Conservation (phyloP, 2,888 invertebrate species). For the Leptogaster cylindrica region DNA sequence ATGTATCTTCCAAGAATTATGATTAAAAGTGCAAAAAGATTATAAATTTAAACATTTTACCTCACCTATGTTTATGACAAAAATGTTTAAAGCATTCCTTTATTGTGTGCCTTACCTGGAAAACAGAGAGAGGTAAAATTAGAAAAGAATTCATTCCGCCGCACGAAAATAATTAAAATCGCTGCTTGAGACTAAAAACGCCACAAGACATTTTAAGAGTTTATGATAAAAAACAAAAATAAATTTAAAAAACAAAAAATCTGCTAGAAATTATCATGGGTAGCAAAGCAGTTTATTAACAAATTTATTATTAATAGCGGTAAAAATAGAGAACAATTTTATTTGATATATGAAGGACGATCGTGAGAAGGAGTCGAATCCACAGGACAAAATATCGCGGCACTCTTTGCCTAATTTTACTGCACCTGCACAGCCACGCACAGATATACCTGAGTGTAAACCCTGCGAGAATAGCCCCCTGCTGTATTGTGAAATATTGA, state of each 20-base stretch:
- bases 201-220: background rate
- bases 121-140: background rate
- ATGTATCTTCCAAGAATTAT: no score
- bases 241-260: background rate
- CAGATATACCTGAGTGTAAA: constrained; percentile 3
- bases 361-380: constrained; percentile 15
- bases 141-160: background rate
- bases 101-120: constrained; percentile 14
- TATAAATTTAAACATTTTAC: constrained; percentile 22
- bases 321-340: no score
- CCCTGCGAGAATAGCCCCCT: constrained; percentile 18
- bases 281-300: no score
- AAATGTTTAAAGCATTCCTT: background rate
- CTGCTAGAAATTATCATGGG: no score
- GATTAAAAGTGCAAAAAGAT: no score
- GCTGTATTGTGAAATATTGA: constrained; percentile 15
- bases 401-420: background rate
- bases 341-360: constrained; percentile 17
- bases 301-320: no score
- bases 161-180: constrained; percentile 19
- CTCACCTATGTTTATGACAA: constrained; percentile 22
- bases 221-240: constrained; percentile 10
- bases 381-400: background rate
- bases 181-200: constrained; percentile 15
- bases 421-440: constrained; percentile 35